A percentile compares a stretch with the other conserved stretches of the same genome.
phyloP scores from a whole-genome alignment of 1,140 invertebrate species.

The Akabosia matsudoensis region DNA sequence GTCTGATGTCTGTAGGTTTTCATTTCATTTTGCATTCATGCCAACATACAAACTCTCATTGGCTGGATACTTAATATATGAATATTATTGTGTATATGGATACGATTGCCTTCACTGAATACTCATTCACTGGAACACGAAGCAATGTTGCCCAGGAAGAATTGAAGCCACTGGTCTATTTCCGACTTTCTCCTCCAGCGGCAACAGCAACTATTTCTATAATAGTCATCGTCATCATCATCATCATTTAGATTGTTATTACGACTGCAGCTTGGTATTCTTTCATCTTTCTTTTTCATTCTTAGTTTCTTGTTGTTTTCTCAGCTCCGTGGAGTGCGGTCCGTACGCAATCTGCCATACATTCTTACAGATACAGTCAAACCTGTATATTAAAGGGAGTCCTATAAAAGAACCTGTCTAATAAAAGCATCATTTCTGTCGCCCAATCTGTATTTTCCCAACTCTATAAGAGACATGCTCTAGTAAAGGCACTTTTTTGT shows the following conservation, averaged over 20 bases:
- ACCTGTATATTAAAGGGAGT: too few species aligned
- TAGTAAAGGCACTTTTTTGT: too few species aligned
- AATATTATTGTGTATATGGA: too few species aligned
- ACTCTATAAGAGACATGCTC: too few species aligned
- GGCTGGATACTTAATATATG: neutral
- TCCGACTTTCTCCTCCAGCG: conserved; percentile 21
- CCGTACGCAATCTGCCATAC: neutral
- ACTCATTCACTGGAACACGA: neutral
- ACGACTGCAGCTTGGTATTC: neutral
- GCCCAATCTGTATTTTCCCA: too few species aligned
- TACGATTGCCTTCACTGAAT: neutral
- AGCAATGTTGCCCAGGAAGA: neutral
- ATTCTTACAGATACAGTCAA: too few species aligned
- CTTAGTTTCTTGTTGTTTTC: neutral
- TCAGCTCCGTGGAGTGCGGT: neutral
- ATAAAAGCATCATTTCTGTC: too few species aligned
- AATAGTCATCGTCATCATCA: conserved; percentile 13
- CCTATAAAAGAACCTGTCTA: too few species aligned
- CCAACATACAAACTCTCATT: neutral
- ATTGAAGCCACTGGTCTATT: conserved; percentile 17
- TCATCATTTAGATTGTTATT: conserved; percentile 24
- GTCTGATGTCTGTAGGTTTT: too few species aligned
- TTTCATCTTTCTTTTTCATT: neutral
- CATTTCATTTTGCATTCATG: conserved; percentile 23
- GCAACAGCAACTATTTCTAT: conserved; percentile 11